Evolutionary conservation across 2,888 invertebrate genomes (phyloP), one percentile per base, ranked within the genome.

Genomic region (Crocallis elinguaria): DNA sequence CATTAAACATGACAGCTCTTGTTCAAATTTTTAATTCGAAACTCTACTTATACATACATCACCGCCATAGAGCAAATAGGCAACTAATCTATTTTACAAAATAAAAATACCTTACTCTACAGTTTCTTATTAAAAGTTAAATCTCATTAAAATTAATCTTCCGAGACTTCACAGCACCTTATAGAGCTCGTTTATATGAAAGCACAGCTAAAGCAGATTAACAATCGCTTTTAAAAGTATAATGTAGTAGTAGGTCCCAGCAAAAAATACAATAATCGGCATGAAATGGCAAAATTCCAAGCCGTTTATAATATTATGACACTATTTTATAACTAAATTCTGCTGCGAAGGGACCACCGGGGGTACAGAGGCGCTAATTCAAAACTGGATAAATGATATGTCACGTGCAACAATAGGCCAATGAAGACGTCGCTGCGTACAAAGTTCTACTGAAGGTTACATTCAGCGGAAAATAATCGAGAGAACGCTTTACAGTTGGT

Each of bases 281-380:
- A 60, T 66, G 63, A 75, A 78, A 75, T 69, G 63, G 57, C 73
- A 69, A 73, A 78, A 78, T 77, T 79, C 75, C 67, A 79, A 67
- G 69, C 71, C 66, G 62, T 73, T 82, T 81, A 76, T 76, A 85
- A 84, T 89, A 82, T 88, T 89, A 67, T 88, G 88, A 88, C 88
- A 83, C 64, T 64, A 62, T 55, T 50, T 49, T 45, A 53, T 51
- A 16, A 33, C 21, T 51, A 21, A 50, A 46, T 48, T 55, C 33
- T 23, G 49, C 30, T 39, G 62, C 63, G 63, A 68, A 73, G 59
- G 69, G 88, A 85, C 89, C 90, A 89, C 88, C 88, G 72, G 69
- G 70, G 73, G 72, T 71, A 70, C 62, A 63, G 62, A 71, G 67
- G 59, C 60, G 68, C 75, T 75, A 79, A 79, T 80, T 78, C 79